Conservation (phyloP, 2,113 vertebrate genomes). For the Callorhinus ursinus region DNA sequence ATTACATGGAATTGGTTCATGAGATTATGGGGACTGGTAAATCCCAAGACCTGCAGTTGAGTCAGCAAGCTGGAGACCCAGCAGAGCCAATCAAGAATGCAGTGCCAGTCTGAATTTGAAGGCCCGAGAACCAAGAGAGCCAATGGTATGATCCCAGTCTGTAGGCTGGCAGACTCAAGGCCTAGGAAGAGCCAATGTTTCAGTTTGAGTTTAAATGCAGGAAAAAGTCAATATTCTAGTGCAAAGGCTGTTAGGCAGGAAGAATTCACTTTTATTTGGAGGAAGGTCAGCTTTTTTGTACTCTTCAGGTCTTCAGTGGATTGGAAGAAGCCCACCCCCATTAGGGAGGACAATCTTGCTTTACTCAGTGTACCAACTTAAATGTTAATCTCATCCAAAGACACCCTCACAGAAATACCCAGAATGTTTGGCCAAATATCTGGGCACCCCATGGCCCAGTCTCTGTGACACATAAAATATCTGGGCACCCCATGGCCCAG, state of each 20-base stretch:
- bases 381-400: not conserved
- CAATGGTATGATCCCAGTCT: not conserved
- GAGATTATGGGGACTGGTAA: not conserved
- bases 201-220: not conserved
- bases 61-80: not conserved
- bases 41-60: not conserved
- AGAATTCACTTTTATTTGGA: not conserved
- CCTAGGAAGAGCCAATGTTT: not conserved
- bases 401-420: not conserved
- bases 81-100: no score
- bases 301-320: not conserved
- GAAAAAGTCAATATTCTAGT: not conserved
- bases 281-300: not conserved
- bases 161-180: not conserved
- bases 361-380: not conserved
- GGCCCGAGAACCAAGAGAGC: not conserved
- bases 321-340: not conserved
- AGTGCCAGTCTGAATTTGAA: not conserved
- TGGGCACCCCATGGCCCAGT: not conserved
- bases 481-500: not conserved
- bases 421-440: not conserved
- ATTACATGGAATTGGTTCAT: not conserved
- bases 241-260: not conserved
- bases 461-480: not conserved
- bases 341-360: not conserved